A percentile compares a stretch with the other conserved stretches of the same genome.
Conservation (phyloP, 64 coral and sea anemone species). For the Porites lutea region DNA sequence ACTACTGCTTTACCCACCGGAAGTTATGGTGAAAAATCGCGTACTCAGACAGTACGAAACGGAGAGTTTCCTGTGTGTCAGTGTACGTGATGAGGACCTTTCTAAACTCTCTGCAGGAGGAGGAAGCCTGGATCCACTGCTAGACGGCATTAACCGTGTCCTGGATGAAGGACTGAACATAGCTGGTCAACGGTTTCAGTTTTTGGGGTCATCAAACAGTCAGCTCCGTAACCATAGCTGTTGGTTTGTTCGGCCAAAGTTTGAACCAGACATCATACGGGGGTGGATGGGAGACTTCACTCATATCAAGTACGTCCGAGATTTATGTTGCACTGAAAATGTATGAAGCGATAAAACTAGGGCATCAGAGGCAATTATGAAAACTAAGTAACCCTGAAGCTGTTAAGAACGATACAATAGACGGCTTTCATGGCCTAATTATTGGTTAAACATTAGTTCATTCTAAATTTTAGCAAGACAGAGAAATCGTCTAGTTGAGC, state of each 20-base stretch:
- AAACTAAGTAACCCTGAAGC: too few relatives aligned
- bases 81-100: constrained; percentile 91
- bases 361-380: too few relatives aligned
- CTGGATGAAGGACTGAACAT: constrained; percentile 70
- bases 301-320: constrained; percentile 67
- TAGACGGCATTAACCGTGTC: constrained; percentile 28
- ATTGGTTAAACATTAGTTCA: too few relatives aligned
- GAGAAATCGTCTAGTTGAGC: too few relatives aligned
- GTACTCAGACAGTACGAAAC: constrained; percentile 84
- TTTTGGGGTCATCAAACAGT: constrained; percentile 94
- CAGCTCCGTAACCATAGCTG: constrained; percentile 95
- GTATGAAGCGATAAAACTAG: too few relatives aligned
- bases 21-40: constrained; percentile 96
- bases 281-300: constrained; percentile 94
- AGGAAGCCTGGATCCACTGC: constrained; percentile 51
- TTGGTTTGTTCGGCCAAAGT: constrained; percentile 77
- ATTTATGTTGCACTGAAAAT: neutral
- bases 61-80: constrained; percentile 82
- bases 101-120: constrained; percentile 79
- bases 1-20: constrained; percentile 70
- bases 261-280: constrained; percentile 63
- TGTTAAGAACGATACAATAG: too few relatives aligned
- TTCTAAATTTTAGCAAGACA: too few relatives aligned
- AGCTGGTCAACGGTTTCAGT: constrained; percentile 73
- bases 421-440: too few relatives aligned